Evolutionary conservation across 2,888 invertebrate species (phyloP).

Genomic region (Drosophila quinaria): DNA sequence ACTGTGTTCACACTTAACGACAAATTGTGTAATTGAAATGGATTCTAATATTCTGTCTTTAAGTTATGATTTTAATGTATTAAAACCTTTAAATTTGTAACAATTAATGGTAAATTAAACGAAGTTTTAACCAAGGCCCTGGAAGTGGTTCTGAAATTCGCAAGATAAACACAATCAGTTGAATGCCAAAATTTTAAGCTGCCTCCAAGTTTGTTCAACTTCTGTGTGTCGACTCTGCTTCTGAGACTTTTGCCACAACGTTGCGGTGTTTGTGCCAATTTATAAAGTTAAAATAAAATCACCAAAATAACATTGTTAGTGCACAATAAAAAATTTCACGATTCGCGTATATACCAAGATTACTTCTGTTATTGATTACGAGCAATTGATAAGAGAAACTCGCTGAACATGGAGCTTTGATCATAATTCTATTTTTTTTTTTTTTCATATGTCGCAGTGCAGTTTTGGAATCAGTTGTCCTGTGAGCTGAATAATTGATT

Average conservation of each 20-base stretch:
- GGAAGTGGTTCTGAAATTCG: conserved; percentile 22
- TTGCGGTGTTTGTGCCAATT: conserved; percentile 13
- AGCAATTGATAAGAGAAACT: background rate
- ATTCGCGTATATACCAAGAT: background rate
- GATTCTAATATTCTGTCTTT: background rate
- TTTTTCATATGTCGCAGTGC: background rate
- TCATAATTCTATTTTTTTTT: background rate
- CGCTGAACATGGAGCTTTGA: background rate
- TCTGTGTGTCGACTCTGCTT: conserved; percentile 19
- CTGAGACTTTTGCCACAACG: background rate
- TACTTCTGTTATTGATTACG: background rate
- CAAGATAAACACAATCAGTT: conserved; percentile 58
- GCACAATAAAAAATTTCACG: background rate
- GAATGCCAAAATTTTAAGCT: conserved; percentile 30
- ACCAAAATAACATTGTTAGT: conserved; percentile 7
- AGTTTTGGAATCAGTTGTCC: background rate
- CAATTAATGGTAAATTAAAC: conserved; percentile 8
- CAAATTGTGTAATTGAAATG: background rate
- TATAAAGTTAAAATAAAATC: background rate
- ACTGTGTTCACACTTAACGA: background rate
- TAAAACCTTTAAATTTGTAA: background rate
- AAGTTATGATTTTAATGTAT: background rate
- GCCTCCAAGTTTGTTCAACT: conserved; percentile 18
- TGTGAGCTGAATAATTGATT: background rate
- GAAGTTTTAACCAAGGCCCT: background rate